Base-by-base conservation (phyloP, 2,888 invertebrate genomes). In the Notodonta ziczac region DNA sequence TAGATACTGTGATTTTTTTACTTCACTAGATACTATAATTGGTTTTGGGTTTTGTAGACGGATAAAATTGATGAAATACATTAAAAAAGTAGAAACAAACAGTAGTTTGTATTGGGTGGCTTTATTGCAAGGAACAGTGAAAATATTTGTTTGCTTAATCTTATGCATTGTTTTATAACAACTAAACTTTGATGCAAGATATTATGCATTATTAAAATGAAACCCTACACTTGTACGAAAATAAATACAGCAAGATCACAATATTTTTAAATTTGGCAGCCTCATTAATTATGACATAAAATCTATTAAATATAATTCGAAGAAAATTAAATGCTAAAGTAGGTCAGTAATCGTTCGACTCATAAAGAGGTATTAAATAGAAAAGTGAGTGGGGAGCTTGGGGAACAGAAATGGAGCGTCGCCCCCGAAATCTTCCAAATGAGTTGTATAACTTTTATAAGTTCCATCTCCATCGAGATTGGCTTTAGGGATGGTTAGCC, bases 341-440 rank as follows among this genome's bases (percentile, higher is more conserved):
- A n/a, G 5, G 53, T 32, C 24, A 32, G 53, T 24, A 53, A 35
- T 39, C 32, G 53, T 53, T 8, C 35, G n/a, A 52, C 56, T 14
- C 66, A 60, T 46, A 61, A 58, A 39, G 46, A 6, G n/a, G 14
- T 53, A 61, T 62, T 40, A 59, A 67, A 59, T 61, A 63, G 63
- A 55, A 54, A 61, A 56, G 63, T 54, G 57, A 65, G 46, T 59
- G 61, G 35, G 61, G 44, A 56, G 35, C 55, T 62, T 50, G 51
- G 59, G 55, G 44, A 60, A 63, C 61, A 53, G 62, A 71, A 61
- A 61, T 60, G 42, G 48, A 51, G 56, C 51, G 60, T 61, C 65
- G 63, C 65, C 65, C 52, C 56, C 53, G 46, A 46, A 46, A 46
- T 46, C 46, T 24, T 52, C 32, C 24, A 52, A 52, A 52, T 52